Conservation (phyloP, 2,113 vertebrate species). For the Oreochromis aureus region DNA sequence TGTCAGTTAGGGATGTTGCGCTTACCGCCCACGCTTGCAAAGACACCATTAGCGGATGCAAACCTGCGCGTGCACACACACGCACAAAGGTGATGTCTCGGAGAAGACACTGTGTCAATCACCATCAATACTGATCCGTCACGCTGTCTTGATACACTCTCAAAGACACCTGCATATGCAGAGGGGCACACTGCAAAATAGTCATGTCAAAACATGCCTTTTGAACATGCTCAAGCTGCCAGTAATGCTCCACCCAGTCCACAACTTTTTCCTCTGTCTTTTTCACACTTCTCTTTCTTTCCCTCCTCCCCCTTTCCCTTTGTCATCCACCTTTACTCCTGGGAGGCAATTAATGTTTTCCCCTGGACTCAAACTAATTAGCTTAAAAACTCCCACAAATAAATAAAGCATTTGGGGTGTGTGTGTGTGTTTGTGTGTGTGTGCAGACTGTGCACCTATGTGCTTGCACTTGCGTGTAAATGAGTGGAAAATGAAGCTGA, state of each 20-base stretch:
- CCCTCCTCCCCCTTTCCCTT: constrained; percentile 36
- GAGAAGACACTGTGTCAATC: neutral
- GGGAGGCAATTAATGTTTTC: constrained; percentile 77
- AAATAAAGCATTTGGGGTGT: constrained; percentile 63
- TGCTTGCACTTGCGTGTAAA: constrained; percentile 30
- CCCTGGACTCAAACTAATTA: constrained; percentile 75
- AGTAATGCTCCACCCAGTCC: neutral
- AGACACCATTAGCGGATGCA: constrained; percentile 9
- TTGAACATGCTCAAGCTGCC: neutral
- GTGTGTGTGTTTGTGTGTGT: neutral
- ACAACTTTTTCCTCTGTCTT: constrained; percentile 9
- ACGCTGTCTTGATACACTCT: neutral
- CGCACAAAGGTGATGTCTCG: neutral
- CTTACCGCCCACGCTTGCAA: constrained; percentile 5
- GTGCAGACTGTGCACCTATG: neutral
- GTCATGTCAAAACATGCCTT: neutral
- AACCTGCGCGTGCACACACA: neutral
- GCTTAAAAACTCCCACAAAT: constrained; percentile 71
- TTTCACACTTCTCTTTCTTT: neutral
- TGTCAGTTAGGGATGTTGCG: constrained; percentile 11
- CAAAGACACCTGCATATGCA: neutral
- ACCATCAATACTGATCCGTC: constrained; percentile 1
- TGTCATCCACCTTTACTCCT: constrained; percentile 60
- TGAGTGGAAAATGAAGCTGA: constrained; percentile 49
- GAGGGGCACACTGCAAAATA: neutral